Conservation (phyloP, 2,797 vertebrate genomes). For the Falco naumanni region DNA sequence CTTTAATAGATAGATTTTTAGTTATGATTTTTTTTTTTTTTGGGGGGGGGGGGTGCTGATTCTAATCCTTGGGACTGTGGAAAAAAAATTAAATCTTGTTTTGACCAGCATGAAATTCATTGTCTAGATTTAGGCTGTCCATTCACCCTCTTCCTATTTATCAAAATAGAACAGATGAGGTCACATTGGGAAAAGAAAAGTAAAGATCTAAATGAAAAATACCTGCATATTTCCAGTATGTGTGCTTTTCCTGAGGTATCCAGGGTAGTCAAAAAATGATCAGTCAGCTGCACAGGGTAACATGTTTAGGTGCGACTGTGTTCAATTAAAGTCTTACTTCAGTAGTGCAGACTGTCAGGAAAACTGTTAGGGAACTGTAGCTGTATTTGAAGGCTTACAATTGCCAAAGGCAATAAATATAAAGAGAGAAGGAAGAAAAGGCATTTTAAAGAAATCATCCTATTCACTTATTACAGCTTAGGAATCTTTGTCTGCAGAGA, state of each 20-base stretch:
- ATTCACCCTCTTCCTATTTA: conserved; percentile 1
- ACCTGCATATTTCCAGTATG: background rate
- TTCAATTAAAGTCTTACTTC: conserved; percentile 23
- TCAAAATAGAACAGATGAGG: background rate
- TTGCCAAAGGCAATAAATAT: conserved; percentile 8
- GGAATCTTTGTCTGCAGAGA: background rate
- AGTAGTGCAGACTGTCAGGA: background rate
- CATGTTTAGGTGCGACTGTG: background rate
- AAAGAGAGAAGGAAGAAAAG: conserved; percentile 23
- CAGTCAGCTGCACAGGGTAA: background rate
- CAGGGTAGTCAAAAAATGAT: conserved; percentile 21
- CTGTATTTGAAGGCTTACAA: conserved; percentile 30
- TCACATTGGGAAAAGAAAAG: background rate
- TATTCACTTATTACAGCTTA: background rate
- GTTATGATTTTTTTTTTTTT: background rate
- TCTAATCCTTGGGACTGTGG: background rate
- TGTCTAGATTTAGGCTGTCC: background rate
- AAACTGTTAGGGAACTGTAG: background rate
- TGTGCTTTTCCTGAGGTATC: background rate
- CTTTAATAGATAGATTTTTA: background rate
- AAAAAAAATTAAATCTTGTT: background rate
- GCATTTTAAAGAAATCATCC: conserved; percentile 39
- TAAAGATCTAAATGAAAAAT: conserved; percentile 37
- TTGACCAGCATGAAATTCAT: background rate
- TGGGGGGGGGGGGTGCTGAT: background rate